Percentiles rank a stretch among this genome's conserved stretches.
These are phyloP conservation scores for Esperia sulphurella DNA, from an alignment of 2,888 invertebrate genomes.

Conservation along the genomic window DNA sequence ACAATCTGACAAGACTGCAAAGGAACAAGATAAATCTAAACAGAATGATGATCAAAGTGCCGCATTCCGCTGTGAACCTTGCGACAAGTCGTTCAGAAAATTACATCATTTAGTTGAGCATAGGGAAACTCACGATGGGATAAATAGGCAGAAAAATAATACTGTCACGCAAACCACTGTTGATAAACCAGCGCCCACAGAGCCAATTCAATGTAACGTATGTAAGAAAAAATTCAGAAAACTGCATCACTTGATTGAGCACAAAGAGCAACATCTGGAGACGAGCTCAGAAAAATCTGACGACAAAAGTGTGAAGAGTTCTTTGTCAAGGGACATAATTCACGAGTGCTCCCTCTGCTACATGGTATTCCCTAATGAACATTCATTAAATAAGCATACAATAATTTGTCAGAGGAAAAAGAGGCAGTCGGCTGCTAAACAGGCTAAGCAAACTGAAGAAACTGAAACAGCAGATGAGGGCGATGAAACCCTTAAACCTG, in stretches of 20 bases:
- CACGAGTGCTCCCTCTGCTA: conserved; percentile 74
- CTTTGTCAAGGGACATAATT: conserved; percentile 69
- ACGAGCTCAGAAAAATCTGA: conserved; percentile 55
- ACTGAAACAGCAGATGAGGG: conserved; percentile 14
- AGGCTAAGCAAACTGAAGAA: conserved; percentile 27
- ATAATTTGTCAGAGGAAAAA: conserved; percentile 64
- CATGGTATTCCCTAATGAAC: conserved; percentile 76
- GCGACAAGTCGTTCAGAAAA: conserved; percentile 74
- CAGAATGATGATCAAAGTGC: conserved; percentile 55
- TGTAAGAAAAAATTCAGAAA: conserved; percentile 72
- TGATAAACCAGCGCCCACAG: conserved; percentile 38
- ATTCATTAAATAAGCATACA: conserved; percentile 67
- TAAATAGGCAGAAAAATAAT: conserved; percentile 51
- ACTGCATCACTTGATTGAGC: conserved; percentile 64
- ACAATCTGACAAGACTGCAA: conserved; percentile 43
- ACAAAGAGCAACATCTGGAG: conserved; percentile 66
- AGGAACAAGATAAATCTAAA: conserved; percentile 33
- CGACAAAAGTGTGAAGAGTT: conserved; percentile 64
- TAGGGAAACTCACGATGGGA: conserved; percentile 70
- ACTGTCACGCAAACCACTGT: conserved; percentile 21
- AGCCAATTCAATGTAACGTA: conserved; percentile 59
- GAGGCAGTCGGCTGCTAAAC: conserved; percentile 49
- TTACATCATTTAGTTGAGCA: conserved; percentile 73
- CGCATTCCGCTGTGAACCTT: conserved; percentile 71
- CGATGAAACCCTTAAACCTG: conserved; percentile 13